phyloP scores from a whole-genome alignment of 2,888 invertebrate species.

The Gonocerus acuteangulatus region DNA sequence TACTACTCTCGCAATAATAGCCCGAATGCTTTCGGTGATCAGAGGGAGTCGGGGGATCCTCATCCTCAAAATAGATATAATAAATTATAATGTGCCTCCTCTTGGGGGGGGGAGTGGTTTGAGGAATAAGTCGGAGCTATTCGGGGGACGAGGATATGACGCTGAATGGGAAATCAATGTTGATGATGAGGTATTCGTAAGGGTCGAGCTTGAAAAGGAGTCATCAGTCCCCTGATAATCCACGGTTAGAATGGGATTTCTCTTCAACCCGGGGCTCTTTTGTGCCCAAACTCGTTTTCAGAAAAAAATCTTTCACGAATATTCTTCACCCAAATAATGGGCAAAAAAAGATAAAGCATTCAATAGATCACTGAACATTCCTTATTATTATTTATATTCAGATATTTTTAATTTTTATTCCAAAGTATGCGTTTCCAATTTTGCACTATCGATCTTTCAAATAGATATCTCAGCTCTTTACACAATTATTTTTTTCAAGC shows the following conservation, averaged over 20 bases:
- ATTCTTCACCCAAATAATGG: background rate
- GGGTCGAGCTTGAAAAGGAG: background rate
- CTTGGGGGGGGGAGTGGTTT: too few relatives aligned
- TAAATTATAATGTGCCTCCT: background rate
- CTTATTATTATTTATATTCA: too few relatives aligned
- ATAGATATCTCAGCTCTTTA: too few relatives aligned
- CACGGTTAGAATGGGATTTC: background rate
- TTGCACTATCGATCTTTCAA: too few relatives aligned
- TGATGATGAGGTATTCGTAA: background rate
- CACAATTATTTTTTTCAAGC: too few relatives aligned
- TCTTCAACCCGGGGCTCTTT: background rate
- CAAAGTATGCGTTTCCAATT: too few relatives aligned
- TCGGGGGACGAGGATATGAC: background rate
- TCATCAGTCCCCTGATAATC: conserved; percentile 1
- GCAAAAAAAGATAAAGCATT: background rate
- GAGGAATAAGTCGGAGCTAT: background rate
- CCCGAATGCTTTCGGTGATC: too few relatives aligned
- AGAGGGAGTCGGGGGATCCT: background rate
- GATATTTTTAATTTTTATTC: too few relatives aligned
- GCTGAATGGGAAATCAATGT: background rate
- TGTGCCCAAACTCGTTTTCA: background rate
- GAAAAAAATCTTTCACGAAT: background rate
- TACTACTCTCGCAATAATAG: too few relatives aligned
- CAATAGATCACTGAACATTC: background rate
- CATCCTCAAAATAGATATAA: background rate